Percentiles rank a stretch among this genome's conserved stretches.
phyloP scores from a whole-genome alignment of 1,140 invertebrate species.

The Drosophila funebris region DNA sequence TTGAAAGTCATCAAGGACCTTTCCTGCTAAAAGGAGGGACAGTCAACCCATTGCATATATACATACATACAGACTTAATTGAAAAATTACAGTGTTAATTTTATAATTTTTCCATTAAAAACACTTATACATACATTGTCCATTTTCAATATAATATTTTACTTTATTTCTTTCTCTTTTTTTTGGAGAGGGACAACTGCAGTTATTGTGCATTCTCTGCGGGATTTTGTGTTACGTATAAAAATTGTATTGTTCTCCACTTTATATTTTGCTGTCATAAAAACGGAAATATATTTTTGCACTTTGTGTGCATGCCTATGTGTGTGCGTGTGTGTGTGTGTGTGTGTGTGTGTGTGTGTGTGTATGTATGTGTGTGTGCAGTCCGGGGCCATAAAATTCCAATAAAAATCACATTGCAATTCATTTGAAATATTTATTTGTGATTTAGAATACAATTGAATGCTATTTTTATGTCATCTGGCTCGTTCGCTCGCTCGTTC shows the following conservation, averaged over 20 bases:
- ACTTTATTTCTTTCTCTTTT: conserved; percentile 1
- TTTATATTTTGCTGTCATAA: conserved; percentile 15
- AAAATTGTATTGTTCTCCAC: conserved; percentile 11
- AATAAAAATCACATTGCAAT: conserved; percentile 55
- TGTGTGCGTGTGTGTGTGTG: too few species aligned
- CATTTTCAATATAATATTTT: not conserved
- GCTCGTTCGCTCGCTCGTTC: not conserved
- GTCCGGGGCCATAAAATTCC: conserved; percentile 17
- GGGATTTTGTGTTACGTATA: not conserved
- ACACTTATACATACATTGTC: not conserved
- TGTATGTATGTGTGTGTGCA: not conserved
- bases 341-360: too few species aligned
- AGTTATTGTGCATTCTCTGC: not conserved
- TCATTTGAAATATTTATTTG: conserved; percentile 74
- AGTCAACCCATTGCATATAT: not conserved
- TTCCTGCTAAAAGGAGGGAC: not conserved
- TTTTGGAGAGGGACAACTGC: not conserved
- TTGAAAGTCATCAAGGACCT: not conserved
- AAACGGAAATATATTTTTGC: conserved; percentile 34
- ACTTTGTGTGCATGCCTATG: not conserved
- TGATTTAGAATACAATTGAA: conserved; percentile 64
- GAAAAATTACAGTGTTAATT: conserved; percentile 4
- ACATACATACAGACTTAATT: not conserved
- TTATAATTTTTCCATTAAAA: conserved; percentile 8
- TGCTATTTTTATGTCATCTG: conserved; percentile 42